phyloP scores from a whole-genome alignment of 2,888 invertebrate species.

The Lottia scabra region DNA sequence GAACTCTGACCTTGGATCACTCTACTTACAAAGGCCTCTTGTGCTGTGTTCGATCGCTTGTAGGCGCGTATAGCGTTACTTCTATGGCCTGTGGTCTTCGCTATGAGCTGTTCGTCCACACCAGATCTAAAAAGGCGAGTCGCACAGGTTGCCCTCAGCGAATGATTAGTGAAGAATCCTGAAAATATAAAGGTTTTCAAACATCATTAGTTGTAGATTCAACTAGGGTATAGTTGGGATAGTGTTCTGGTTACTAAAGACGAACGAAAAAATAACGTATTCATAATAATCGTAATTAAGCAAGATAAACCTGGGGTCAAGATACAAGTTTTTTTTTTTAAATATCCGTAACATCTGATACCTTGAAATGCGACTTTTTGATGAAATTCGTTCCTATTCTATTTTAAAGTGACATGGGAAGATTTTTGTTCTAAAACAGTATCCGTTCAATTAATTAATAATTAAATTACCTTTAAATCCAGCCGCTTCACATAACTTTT shows the following conservation, averaged over 20 bases:
- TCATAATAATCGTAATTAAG: too few species aligned
- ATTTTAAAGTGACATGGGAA: not conserved
- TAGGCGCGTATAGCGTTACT: constrained; percentile 7
- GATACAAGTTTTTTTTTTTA: too few species aligned
- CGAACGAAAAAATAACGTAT: not conserved
- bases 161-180: constrained; percentile 5
- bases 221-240: not conserved
- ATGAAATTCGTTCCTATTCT: too few species aligned
- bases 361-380: too few species aligned
- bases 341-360: too few species aligned
- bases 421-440: not conserved
- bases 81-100: constrained; percentile 10
- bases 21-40: not conserved
- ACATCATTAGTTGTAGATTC: not conserved
- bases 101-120: constrained; percentile 12
- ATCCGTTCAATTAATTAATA: not conserved
- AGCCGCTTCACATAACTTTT: too few species aligned
- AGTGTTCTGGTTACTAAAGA: not conserved
- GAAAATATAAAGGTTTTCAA: not conserved
- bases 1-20: constrained; percentile 4
- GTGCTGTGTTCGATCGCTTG: constrained; percentile 10
- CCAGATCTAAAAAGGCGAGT: constrained; percentile 6
- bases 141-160: constrained; percentile 3
- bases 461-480: not conserved
- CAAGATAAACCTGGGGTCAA: too few species aligned